phyloP scores from a whole-genome alignment of 2,797 vertebrate species.

The Apogon talboti region DNA sequence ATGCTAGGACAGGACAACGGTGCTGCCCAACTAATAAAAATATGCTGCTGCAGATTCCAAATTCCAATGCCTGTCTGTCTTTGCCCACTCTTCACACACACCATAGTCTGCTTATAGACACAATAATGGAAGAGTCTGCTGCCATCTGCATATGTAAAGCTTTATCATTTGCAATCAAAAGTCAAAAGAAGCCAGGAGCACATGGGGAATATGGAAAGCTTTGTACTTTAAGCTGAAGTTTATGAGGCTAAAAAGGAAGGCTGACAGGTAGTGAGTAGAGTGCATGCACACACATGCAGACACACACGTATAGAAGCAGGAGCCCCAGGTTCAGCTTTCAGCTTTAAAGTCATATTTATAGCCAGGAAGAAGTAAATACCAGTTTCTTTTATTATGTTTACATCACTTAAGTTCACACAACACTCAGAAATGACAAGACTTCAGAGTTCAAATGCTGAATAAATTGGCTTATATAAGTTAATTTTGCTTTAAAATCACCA shows the following conservation, averaged over 20 bases:
- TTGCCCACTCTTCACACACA: conserved; percentile 60
- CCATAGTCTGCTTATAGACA: conserved; percentile 13
- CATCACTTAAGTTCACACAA: background rate
- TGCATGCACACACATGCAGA: conserved; percentile 52
- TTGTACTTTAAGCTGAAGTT: conserved; percentile 9
- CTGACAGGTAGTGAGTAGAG: conserved; percentile 1
- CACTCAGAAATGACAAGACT: background rate
- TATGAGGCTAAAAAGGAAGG: conserved; percentile 10
- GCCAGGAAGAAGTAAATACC: background rate
- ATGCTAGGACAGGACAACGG: conserved; percentile 80
- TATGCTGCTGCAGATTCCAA: conserved; percentile 83
- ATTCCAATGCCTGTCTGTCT: conserved; percentile 82
- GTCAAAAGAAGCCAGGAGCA: conserved; percentile 10
- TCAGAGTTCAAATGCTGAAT: too few relatives aligned
- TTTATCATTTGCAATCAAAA: conserved; percentile 17
- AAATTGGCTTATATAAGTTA: too few relatives aligned
- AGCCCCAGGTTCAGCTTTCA: conserved; percentile 19
- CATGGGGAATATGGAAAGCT: background rate
- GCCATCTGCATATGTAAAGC: background rate
- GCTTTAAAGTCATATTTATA: conserved; percentile 1
- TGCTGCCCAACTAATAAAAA: conserved; percentile 83
- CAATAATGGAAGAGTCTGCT: conserved; percentile 1
- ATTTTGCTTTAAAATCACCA: too few relatives aligned
- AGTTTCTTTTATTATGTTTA: background rate
- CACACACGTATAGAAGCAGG: conserved; percentile 29